These are phyloP conservation scores for Pleuronectes platessa DNA, from an alignment of 2,113 vertebrate species.

Conservation along the genomic window DNA sequence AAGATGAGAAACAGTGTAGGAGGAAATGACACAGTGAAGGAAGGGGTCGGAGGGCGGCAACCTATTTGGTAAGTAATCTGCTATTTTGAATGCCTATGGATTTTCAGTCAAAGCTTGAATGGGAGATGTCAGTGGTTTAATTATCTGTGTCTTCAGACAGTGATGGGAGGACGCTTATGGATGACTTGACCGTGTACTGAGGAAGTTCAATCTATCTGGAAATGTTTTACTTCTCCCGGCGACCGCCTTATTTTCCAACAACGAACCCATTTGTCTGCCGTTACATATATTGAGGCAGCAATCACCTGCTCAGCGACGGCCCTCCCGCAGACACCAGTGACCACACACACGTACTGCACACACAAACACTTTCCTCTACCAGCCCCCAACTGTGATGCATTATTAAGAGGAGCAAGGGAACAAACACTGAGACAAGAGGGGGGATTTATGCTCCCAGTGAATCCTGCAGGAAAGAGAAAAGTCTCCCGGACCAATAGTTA, in stretches of 20 bases:
- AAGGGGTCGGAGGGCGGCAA: slow-evolving; percentile 15
- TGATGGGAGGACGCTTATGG: slow-evolving; percentile 59
- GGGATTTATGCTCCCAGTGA: slow-evolving; percentile 4
- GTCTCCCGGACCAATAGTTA: too few relatives aligned
- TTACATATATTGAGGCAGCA: slow-evolving; percentile 12
- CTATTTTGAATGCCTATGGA: slow-evolving; percentile 70
- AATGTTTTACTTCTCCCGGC: slow-evolving; percentile 43
- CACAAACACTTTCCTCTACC: not conserved
- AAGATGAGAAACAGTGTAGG: slow-evolving; percentile 24
- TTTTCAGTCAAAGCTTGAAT: slow-evolving; percentile 66
- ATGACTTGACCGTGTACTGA: slow-evolving; percentile 19
- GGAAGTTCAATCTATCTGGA: slow-evolving; percentile 55
- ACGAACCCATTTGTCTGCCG: slow-evolving; percentile 12
- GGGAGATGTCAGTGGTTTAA: slow-evolving; percentile 63
- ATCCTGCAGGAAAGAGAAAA: slow-evolving; percentile 11
- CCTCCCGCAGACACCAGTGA: not conserved
- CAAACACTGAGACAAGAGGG: slow-evolving; percentile 19
- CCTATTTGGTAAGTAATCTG: slow-evolving; percentile 62
- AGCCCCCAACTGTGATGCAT: not conserved
- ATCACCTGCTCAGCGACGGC: slow-evolving; percentile 19
- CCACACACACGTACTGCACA: not conserved
- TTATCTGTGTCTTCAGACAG: slow-evolving; percentile 52
- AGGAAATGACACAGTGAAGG: slow-evolving; percentile 13
- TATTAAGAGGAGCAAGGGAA: slow-evolving; percentile 10
- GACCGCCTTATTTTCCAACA: slow-evolving; percentile 2